Evolutionary conservation across 2,113 vertebrate genomes (phyloP), one percentile per base, ranked within the genome.

Genomic region (Electrona antarctica): DNA sequence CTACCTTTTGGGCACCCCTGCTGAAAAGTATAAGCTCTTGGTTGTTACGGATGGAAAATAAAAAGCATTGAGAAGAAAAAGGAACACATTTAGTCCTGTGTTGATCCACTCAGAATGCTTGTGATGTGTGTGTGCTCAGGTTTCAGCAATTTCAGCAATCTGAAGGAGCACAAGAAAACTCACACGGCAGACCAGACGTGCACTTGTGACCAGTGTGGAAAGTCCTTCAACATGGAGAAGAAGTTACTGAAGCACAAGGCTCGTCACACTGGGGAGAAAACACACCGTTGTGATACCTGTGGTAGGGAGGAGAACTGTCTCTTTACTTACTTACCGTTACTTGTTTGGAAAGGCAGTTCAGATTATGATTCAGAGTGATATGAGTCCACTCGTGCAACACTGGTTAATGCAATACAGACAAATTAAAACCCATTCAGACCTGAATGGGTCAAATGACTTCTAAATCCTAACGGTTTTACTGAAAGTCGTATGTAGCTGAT

Each of bases 141-240:
- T 33, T 99, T 99, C 79, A 98, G 96, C 81, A 98, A 97, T 83
- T 94, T 99, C 85, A 98, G 97, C 73, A 99, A 99, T 71, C 89
- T 99, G 74, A 99, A 98, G 88, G 97, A 99, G 71, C 98, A 99
- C 87, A 97, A 97, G 77, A 97, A 96, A 89, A 98, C 96, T 0
- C 98, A 99, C 60, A 93, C 93, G 0, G 94, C 94, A 7, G 97
- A 99, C 63, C 95, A 95, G 73, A 94, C 94, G 0, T 98, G 97
- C 85, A 97, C 95, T n/a, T 99, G 98, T 70, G 96, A 99, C 33
- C 94, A 97, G 75, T 99, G 97, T 56, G 97, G 97, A 7, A 99
- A 98, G 80, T 97, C 97, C 0, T 99, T 99, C 86, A 98, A 98
- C 87, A 97, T 97, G 76, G 96, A 96, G 80, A 86, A 97, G 68